phyloP scores from a whole-genome alignment of 2,797 vertebrate genomes.

The Epinephelus coioides region DNA sequence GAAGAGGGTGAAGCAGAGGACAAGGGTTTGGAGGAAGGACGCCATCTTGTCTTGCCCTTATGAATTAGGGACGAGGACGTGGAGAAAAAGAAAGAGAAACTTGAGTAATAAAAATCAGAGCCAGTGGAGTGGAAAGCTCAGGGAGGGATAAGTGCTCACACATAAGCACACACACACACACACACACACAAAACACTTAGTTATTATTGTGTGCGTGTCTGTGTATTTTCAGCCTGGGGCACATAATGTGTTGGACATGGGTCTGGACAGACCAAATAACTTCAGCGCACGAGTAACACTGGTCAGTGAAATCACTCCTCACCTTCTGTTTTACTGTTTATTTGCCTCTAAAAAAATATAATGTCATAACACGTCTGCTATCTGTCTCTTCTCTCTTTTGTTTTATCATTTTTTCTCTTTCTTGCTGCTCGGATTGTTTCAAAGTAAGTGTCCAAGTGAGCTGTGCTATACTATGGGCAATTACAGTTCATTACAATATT shows the following conservation, averaged over 20 bases:
- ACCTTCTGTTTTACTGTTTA: constrained; percentile 3
- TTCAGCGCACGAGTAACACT: constrained; percentile 59
- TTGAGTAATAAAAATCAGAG: constrained; percentile 70
- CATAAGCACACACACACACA: constrained; percentile 27
- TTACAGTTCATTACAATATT: neutral
- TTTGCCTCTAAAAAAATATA: neutral
- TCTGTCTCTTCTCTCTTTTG: constrained; percentile 1
- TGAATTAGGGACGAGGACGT: constrained; percentile 74
- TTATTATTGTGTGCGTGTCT: constrained; percentile 19
- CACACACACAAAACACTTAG: neutral
- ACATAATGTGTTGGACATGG: constrained; percentile 72
- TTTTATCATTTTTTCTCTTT: constrained; percentile 13
- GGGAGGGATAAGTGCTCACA: constrained; percentile 67
- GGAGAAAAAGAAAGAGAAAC: constrained; percentile 69
- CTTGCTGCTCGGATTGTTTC: constrained; percentile 49
- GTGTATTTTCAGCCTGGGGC: constrained; percentile 71
- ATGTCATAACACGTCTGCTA: neutral
- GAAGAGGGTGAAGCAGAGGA: constrained; percentile 45
- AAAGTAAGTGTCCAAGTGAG: constrained; percentile 75
- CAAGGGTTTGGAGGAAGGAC: constrained; percentile 43
- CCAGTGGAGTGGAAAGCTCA: constrained; percentile 72
- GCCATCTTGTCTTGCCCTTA: constrained; percentile 71
- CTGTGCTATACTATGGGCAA: neutral
- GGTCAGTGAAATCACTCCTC: constrained; percentile 69
- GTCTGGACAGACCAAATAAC: constrained; percentile 70